These are phyloP conservation scores for Calliopum simillimum DNA, from an alignment of 2,888 invertebrate genomes.

Conservation along the genomic window DNA sequence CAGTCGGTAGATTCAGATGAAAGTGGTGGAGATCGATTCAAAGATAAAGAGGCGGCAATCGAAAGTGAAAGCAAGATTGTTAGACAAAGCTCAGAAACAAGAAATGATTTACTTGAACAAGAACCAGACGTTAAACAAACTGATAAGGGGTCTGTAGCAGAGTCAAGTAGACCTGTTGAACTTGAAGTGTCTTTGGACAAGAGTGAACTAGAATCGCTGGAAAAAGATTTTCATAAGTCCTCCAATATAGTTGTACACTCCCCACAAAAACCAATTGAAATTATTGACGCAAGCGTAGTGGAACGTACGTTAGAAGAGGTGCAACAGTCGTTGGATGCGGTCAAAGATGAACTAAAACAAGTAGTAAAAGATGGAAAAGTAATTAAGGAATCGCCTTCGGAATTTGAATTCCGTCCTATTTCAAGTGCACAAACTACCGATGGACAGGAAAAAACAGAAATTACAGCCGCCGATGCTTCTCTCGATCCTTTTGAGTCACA, in stretches of 20 bases:
- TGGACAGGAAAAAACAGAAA: conserved; percentile 9
- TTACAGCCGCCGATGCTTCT: not conserved
- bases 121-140: not conserved
- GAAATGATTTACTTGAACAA: conserved; percentile 62
- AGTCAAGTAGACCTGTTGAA: conserved; percentile 45
- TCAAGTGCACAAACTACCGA: conserved; percentile 9
- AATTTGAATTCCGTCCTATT: conserved; percentile 77
- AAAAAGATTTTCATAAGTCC: conserved; percentile 38
- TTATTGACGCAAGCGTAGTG: conserved; percentile 69
- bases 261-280: conserved; percentile 48
- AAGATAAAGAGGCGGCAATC: conserved; percentile 47
- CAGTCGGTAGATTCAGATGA: conserved; percentile 58
- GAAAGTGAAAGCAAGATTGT: conserved; percentile 56
- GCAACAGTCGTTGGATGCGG: conserved; percentile 77
- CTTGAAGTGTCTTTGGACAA: conserved; percentile 61
- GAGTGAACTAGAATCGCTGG: conserved; percentile 62
- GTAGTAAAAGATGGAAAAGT: conserved; percentile 72
- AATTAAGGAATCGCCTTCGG: conserved; percentile 79
- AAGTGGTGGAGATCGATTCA: conserved; percentile 52
- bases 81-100: conserved; percentile 64
- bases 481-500: not conserved
- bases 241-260: conserved; percentile 58
- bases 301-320: conserved; percentile 80
- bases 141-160: too few species aligned
- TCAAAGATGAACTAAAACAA: conserved; percentile 77